A percentile compares a stretch with the other conserved stretches of the same genome.
These are phyloP conservation scores for Odontamblyopus lacepedii DNA, from an alignment of 2,797 vertebrate species.

Conservation along the genomic window DNA sequence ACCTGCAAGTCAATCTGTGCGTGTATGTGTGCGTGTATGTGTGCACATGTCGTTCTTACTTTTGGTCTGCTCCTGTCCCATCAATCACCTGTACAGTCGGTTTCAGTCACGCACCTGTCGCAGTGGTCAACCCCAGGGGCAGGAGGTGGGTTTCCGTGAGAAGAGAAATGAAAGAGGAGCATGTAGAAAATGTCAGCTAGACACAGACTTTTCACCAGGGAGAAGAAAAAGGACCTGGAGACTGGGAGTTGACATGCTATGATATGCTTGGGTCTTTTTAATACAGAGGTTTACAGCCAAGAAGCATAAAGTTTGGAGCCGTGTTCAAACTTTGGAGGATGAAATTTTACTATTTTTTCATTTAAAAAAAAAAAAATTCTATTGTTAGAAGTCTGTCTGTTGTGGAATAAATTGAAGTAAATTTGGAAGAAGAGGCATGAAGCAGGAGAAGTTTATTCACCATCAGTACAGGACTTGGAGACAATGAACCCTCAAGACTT, in stretches of 20 bases:
- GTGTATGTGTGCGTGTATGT: slow-evolving; percentile 2
- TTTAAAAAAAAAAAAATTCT: no score
- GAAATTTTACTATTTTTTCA: no score
- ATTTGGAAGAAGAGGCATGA: no score
- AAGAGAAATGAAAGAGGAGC: neutral
- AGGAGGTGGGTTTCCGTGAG: slow-evolving; percentile 1
- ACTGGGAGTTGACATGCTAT: neutral
- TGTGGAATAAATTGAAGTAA: no score
- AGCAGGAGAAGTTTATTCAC: no score
- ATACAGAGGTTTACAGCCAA: no score
- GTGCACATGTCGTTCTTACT: slow-evolving; percentile 16
- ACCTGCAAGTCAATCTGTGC: slow-evolving; percentile 35
- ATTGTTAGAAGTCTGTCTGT: no score
- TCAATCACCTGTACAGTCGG: slow-evolving; percentile 29
- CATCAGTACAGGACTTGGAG: no score
- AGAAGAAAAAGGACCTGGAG: neutral
- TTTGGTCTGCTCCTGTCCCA: slow-evolving; percentile 18
- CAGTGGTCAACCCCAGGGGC: slow-evolving; percentile 9
- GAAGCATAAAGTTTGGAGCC: no score
- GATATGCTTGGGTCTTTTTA: neutral
- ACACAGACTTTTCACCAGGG: neutral
- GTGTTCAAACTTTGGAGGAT: no score
- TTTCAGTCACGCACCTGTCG: slow-evolving; percentile 34
- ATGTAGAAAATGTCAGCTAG: neutral
- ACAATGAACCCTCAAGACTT: no score